phyloP scores from a whole-genome alignment of 2,113 vertebrate genomes.

The Gavialis gangeticus region DNA sequence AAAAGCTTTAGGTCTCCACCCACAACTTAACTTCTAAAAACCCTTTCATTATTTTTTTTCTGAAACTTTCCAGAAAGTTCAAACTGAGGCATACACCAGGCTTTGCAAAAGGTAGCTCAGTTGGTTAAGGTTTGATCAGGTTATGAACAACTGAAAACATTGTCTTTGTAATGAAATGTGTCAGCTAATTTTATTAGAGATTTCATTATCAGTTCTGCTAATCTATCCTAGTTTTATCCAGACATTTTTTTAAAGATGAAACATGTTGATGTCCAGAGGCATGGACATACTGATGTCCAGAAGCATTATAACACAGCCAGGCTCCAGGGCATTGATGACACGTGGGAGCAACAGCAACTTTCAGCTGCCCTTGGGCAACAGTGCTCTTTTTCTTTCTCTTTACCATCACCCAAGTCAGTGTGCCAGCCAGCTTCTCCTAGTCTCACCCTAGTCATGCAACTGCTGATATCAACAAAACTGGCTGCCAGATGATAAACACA shows the following conservation, averaged over 20 bases:
- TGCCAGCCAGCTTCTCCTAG: no score
- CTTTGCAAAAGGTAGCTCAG: not conserved
- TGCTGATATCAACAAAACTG: not conserved
- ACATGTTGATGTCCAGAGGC: no score
- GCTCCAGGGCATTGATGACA: no score
- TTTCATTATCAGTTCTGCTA: not conserved
- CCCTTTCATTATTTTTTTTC: not conserved
- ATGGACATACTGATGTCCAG: no score
- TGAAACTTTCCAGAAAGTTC: not conserved
- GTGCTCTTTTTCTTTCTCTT: no score
- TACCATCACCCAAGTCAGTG: no score
- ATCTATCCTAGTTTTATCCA: not conserved
- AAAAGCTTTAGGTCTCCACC: not conserved
- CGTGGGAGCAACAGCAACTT: no score
- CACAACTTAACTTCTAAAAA: no score
- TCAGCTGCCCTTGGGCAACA: no score
- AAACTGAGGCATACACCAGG: not conserved
- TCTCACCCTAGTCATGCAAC: not conserved
- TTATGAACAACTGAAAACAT: slow-evolving; percentile 11
- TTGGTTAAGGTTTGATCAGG: slow-evolving; percentile 22
- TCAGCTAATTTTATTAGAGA: not conserved
- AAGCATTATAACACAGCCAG: no score
- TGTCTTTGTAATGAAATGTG: not conserved
- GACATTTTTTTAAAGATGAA: not conserved
- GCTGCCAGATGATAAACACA: not conserved